Percentiles rank a stretch among this genome's conserved stretches.
Evolutionary conservation across 2,113 vertebrate species (phyloP).

Genomic region (Grantiella picta): DNA sequence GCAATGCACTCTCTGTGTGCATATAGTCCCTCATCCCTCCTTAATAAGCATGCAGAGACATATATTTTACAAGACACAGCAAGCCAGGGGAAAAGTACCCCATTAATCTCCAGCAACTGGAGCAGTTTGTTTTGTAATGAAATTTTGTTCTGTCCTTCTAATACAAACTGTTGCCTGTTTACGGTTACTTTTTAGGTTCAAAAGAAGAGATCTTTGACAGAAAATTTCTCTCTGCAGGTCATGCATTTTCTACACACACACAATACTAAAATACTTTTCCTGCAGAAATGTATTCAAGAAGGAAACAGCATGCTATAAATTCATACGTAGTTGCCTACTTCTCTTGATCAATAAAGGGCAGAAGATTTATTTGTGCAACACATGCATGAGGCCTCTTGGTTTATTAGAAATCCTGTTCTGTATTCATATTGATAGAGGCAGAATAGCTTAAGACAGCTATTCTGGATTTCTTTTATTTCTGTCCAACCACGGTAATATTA

Average conservation of each 20-base stretch:
- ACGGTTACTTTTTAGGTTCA: neutral
- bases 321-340: neutral
- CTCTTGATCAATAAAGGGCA: neutral
- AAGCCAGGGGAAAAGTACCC: slow-evolving; percentile 42
- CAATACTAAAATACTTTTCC: neutral
- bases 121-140: neutral
- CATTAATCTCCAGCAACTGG: slow-evolving; percentile 65
- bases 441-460: neutral
- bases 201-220: neutral
- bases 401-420: neutral
- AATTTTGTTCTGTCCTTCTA: slow-evolving; percentile 45
- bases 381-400: neutral
- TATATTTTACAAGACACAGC: slow-evolving; percentile 16
- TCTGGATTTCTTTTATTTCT: neutral
- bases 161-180: slow-evolving; percentile 17
- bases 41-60: slow-evolving; percentile 56
- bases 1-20: neutral
- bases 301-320: neutral
- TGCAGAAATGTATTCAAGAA: neutral
- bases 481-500: neutral
- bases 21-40: slow-evolving; percentile 15
- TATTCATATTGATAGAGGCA: neutral
- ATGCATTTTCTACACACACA: neutral
- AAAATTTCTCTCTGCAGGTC: neutral
- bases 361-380: neutral